phyloP scores from a whole-genome alignment of 1,140 invertebrate genomes.

The Lepidurus packardi region DNA sequence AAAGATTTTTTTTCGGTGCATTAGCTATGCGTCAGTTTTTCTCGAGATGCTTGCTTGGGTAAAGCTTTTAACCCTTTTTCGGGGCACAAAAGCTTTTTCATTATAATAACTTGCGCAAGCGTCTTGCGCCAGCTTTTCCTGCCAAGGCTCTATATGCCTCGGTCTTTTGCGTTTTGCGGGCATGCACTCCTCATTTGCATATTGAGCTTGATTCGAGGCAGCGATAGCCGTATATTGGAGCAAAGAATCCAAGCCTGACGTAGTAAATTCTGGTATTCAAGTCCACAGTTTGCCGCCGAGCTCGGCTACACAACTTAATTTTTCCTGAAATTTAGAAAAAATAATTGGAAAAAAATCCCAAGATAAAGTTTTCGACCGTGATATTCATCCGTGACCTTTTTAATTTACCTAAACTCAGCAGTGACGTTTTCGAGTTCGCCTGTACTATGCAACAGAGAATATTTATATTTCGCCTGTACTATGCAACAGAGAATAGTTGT shows the following conservation, averaged over 20 bases:
- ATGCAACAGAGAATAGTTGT: no score
- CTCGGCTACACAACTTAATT: not conserved
- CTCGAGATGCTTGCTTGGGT: not conserved
- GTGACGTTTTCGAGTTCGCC: no score
- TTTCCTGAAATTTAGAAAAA: no score
- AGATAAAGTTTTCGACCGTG: no score
- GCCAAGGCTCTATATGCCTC: not conserved
- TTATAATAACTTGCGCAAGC: not conserved
- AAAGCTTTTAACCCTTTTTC: not conserved
- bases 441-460: no score
- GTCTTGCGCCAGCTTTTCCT: not conserved
- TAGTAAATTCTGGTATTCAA: not conserved
- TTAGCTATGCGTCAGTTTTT: not conserved
- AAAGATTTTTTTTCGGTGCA: not conserved
- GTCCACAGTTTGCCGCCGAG: not conserved
- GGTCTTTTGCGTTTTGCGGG: not conserved
- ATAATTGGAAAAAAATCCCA: not conserved
- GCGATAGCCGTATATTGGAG: not conserved
- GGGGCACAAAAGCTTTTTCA: not conserved
- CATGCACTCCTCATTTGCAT: conserved; percentile 3
- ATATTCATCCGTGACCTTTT: no score
- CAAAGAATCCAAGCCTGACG: not conserved
- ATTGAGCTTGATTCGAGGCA: not conserved
- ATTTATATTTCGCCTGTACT: no score
- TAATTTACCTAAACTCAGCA: no score